Evolutionary conservation across 2,888 invertebrate species (phyloP), one percentile per base, ranked within the genome.

Genomic region (Polymixis flavicincta): DNA sequence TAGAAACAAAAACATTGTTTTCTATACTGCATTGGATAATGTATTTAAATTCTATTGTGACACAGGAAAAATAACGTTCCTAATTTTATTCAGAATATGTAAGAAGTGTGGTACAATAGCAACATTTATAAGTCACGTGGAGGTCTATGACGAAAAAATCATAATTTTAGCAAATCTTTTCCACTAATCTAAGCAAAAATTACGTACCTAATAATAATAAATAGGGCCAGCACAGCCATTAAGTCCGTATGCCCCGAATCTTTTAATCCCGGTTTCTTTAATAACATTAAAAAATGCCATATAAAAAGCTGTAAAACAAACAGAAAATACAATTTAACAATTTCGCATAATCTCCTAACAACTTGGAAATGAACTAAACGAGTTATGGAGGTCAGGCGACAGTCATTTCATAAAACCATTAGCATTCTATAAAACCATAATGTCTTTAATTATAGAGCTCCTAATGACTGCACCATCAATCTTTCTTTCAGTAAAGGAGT

Each of bases 361-460:
- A 72, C 57, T 84, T 68, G 57, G 25, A 72, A 71, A 74, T 80
- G 48, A 64, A 80, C 78, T 55, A 32, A 74, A 64, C 74, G 66
- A 80, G 74, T 84, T 84, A 82, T 61, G 55, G 74, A 64, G 70
- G 74, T 84, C 81, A 71, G 64, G 60, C 68, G 74, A 68, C 80
- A 80, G 59, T 80, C 80, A 52, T 74, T 84, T 57, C 81, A 74
- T 84, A 80, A 80, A 82, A 65, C 85, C 85, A 82, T 84, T 84
- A 82, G 64, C 81, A 71, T 82, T 82, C 82, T 65, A 45, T 74
- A 48, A 74, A 73, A 67, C 81, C 74, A 73, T 80, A 83, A 82
- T 80, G 63, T 68, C 63, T 79, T 68, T 80, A 79, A 80, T 71
- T 83, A 79, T 60, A 77, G 78, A 77, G 42, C 48, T 65, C 64